A percentile compares a stretch with the other conserved stretches of the same genome.
phyloP scores from a whole-genome alignment of 2,113 vertebrate genomes.

The Lynx canadensis region DNA sequence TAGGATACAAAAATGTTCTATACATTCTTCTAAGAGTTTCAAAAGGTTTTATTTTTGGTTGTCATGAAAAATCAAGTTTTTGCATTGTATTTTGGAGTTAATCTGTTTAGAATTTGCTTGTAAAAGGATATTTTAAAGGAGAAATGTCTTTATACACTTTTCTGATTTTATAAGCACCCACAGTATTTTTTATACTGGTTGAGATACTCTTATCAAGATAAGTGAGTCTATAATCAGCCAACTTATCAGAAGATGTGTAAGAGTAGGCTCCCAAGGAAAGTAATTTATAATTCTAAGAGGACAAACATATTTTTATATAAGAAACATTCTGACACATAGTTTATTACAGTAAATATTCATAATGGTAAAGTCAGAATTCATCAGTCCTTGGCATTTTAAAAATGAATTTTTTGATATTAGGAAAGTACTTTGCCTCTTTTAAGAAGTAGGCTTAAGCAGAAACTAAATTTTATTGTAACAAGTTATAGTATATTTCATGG shows the following conservation, averaged over 20 bases:
- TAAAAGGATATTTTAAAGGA: not conserved
- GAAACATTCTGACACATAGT: not conserved
- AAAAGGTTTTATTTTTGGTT: not conserved
- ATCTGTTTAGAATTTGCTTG: not conserved
- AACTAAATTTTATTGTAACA: not conserved
- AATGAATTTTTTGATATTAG: not conserved
- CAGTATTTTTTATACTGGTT: not conserved
- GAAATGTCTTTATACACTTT: not conserved
- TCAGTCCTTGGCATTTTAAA: not conserved
- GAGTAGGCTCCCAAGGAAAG: not conserved
- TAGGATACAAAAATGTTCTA: not conserved
- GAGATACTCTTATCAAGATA: not conserved
- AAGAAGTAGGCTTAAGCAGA: not conserved
- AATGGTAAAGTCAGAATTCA: not conserved
- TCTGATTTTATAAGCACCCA: not conserved
- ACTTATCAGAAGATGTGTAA: not conserved
- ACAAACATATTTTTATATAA: not conserved
- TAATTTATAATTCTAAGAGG: not conserved
- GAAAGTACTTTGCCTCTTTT: not conserved
- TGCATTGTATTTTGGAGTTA: not conserved
- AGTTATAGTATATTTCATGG: not conserved
- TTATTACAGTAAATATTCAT: constrained; percentile 10
- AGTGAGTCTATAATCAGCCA: not conserved
- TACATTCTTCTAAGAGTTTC: not conserved
- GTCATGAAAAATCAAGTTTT: not conserved